Percentiles rank a stretch among this genome's conserved stretches.
Conservation (phyloP, 2,888 invertebrate species). For the Muscina levida region DNA sequence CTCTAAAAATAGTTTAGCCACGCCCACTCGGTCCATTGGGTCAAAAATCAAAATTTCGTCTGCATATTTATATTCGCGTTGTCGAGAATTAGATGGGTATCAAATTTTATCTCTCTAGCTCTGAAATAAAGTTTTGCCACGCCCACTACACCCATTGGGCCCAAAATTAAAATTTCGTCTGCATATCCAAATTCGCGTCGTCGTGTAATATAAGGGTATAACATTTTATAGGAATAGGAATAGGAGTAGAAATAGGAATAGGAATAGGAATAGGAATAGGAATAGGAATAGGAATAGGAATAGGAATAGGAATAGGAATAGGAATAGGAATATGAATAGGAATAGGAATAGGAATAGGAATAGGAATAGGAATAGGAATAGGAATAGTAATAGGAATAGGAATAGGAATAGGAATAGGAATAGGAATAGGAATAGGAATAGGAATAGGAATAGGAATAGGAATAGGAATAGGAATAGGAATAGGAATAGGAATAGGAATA, state of each 20-base stretch:
- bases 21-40: too few species aligned
- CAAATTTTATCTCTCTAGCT: too few species aligned
- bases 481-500: too few species aligned
- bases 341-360: neutral
- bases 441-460: neutral
- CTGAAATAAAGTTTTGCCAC: too few species aligned
- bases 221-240: neutral
- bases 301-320: neutral
- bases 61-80: too few species aligned
- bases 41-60: too few species aligned
- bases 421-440: neutral
- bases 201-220: too few species aligned
- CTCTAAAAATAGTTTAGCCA: too few species aligned
- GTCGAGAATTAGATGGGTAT: too few species aligned
- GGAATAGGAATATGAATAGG: neutral
- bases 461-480: neutral
- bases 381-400: neutral
- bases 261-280: neutral
- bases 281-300: neutral
- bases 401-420: neutral
- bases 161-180: too few species aligned
- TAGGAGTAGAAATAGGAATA: neutral
- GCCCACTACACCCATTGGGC: too few species aligned
- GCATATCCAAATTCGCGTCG: too few species aligned
- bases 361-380: neutral